phyloP scores from a whole-genome alignment of 2,113 vertebrate species.

The Gobius niger region DNA sequence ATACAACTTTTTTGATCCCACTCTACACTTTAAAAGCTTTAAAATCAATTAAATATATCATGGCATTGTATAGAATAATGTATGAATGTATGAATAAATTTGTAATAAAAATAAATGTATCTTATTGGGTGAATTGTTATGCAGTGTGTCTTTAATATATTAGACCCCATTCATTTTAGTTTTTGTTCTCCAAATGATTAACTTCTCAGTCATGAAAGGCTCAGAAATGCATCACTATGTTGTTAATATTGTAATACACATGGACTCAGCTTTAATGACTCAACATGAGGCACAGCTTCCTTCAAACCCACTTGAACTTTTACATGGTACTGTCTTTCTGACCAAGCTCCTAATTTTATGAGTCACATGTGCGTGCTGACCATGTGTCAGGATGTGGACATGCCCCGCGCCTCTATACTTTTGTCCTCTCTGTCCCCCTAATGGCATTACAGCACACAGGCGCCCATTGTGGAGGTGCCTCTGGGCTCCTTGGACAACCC shows the following conservation, averaged over 20 bases:
- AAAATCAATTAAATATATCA: too few relatives aligned
- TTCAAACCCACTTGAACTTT: neutral
- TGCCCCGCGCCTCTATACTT: slow-evolving; percentile 19
- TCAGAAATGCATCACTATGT: neutral
- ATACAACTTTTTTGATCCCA: too few relatives aligned
- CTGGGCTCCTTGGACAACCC: slow-evolving; percentile 19
- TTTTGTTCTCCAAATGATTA: neutral
- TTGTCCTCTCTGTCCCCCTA: slow-evolving; percentile 48
- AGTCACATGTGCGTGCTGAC: neutral
- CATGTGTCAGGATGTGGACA: slow-evolving; percentile 46
- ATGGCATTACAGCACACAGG: slow-evolving; percentile 49
- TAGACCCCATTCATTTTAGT: too few relatives aligned
- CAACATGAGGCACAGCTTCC: neutral
- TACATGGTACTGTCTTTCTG: neutral
- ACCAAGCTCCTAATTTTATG: slow-evolving; percentile 9
- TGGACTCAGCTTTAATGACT: neutral
- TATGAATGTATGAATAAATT: too few relatives aligned
- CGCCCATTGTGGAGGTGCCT: slow-evolving; percentile 44
- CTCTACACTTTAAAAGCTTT: too few relatives aligned
- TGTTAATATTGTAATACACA: neutral
- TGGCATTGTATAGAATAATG: too few relatives aligned
- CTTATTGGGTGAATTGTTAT: too few relatives aligned
- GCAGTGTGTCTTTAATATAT: too few relatives aligned
- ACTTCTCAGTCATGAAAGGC: neutral
- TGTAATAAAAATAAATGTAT: too few relatives aligned